These are phyloP conservation scores for Pipistrellus nathusii DNA, from an alignment of 2,797 vertebrate genomes.

Conservation along the genomic window DNA sequence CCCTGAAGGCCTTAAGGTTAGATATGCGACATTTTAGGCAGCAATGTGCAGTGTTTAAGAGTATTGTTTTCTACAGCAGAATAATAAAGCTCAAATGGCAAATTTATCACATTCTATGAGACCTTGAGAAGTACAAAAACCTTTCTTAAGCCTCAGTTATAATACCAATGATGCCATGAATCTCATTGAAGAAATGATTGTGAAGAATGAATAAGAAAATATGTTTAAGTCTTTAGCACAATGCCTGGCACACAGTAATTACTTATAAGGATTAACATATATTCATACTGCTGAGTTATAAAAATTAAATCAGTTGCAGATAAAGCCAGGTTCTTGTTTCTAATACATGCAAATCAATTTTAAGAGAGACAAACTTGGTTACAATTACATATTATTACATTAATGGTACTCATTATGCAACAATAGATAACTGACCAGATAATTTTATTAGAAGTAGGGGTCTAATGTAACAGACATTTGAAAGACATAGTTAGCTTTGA, in stretches of 20 bases:
- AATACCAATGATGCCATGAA: background rate
- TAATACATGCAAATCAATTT: background rate
- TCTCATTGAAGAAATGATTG: background rate
- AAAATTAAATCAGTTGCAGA: constrained; percentile 9
- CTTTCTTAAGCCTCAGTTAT: background rate
- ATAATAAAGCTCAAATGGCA: background rate
- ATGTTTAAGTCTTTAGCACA: background rate
- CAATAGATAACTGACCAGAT: constrained; percentile 20
- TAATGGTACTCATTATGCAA: background rate
- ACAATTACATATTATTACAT: constrained; percentile 29
- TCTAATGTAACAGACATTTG: background rate
- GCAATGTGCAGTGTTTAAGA: background rate
- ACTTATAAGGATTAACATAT: background rate
- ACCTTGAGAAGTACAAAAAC: background rate
- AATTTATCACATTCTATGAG: background rate
- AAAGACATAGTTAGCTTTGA: background rate
- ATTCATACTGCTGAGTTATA: background rate
- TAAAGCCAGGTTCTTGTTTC: background rate
- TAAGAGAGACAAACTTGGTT: constrained; percentile 14
- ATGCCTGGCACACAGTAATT: background rate
- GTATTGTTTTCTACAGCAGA: background rate
- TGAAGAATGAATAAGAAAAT: background rate
- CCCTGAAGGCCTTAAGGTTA: background rate
- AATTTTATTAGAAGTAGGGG: background rate
- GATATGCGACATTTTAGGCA: background rate